Conservation (phyloP, 2,888 invertebrate species). For the Ectemnius continuus region DNA sequence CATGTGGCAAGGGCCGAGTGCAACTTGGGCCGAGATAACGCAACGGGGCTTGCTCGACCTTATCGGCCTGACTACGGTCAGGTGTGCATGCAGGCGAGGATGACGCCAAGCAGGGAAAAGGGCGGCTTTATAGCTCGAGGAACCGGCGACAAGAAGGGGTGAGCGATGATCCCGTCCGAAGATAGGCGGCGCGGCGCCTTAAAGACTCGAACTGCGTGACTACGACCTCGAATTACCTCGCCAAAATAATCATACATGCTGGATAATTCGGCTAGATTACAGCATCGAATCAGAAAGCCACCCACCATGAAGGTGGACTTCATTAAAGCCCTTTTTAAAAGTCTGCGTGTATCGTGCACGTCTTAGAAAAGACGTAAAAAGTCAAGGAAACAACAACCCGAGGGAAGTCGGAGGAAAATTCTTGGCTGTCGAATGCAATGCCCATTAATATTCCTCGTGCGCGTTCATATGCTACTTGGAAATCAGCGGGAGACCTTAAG, state of each 20-base stretch:
- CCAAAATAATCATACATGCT: slow-evolving; percentile 4
- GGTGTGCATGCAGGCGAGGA: slow-evolving; percentile 47
- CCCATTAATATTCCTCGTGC: not conserved
- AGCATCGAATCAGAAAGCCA: not conserved
- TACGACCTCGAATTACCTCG: slow-evolving; percentile 34
- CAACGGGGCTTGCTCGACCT: slow-evolving; percentile 60
- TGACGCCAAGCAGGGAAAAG: slow-evolving; percentile 38
- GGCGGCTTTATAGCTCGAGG: slow-evolving; percentile 29
- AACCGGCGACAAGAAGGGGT: slow-evolving; percentile 30
- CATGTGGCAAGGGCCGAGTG: slow-evolving; percentile 59
- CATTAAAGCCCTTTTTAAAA: not conserved
- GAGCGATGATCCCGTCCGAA: slow-evolving; percentile 26
- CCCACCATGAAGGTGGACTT: too few species aligned
- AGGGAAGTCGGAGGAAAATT: too few species aligned
- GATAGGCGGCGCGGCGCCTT: slow-evolving; percentile 19
- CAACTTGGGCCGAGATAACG: slow-evolving; percentile 63
- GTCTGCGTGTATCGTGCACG: not conserved
- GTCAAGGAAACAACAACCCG: too few species aligned
- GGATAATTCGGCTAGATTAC: slow-evolving; percentile 28
- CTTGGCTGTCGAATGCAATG: not conserved
- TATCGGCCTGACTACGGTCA: slow-evolving; percentile 63
- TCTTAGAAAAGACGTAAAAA: not conserved
- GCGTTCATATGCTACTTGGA: slow-evolving; percentile 13
- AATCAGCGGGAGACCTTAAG: slow-evolving; percentile 32
- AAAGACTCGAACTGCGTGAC: slow-evolving; percentile 39